Conservation (phyloP, 2,888 invertebrate species). For the Gonocerus acuteangulatus region DNA sequence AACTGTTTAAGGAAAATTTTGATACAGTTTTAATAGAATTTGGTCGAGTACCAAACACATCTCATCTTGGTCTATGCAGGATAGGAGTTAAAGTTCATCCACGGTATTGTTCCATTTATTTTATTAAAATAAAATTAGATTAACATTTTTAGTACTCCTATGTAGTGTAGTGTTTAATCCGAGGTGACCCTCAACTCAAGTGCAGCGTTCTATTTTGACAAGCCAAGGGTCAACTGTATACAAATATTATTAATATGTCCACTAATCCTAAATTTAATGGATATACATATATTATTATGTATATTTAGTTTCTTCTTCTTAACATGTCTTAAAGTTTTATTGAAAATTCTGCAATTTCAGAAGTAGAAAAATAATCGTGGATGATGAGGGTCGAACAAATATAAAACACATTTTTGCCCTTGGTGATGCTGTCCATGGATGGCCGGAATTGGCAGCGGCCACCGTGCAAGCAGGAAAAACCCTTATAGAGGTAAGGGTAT, state of each 20-base stretch:
- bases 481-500: conserved; percentile 42
- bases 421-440: conserved; percentile 51
- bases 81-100: conserved; percentile 17
- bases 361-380: conserved; percentile 28
- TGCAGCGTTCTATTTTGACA: too few relatives aligned
- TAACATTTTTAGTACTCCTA: too few relatives aligned
- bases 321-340: too few relatives aligned
- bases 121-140: too few relatives aligned
- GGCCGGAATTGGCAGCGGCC: conserved; percentile 54
- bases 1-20: conserved; percentile 42
- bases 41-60: conserved; percentile 52
- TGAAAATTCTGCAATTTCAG: background rate
- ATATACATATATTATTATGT: too few relatives aligned
- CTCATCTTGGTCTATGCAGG: conserved; percentile 42
- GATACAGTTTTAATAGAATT: conserved; percentile 52
- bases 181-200: too few relatives aligned
- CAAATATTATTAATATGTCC: too few relatives aligned
- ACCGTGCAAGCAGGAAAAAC: conserved; percentile 51
- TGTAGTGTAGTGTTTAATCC: too few relatives aligned
- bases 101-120: background rate
- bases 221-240: too few relatives aligned
- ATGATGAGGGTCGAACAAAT: conserved; percentile 27
- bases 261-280: too few relatives aligned
- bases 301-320: too few relatives aligned
- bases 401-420: conserved; percentile 50